phyloP scores from a whole-genome alignment of 2,888 invertebrate genomes.

The Heterodera filipjevi region DNA sequence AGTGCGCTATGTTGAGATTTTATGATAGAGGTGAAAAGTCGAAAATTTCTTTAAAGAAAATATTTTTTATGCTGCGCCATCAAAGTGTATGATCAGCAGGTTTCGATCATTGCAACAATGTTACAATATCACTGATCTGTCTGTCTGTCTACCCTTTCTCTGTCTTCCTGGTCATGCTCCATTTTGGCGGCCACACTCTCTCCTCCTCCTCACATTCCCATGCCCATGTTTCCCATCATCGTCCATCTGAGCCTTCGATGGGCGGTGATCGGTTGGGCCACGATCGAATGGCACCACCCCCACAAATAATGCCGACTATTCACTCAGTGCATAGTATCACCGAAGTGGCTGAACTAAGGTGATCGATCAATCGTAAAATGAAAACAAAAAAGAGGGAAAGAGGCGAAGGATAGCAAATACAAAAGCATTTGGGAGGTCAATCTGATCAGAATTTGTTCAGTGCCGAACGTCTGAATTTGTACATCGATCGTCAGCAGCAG shows the following conservation, averaged over 20 bases:
- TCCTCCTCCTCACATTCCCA: constrained; percentile 23
- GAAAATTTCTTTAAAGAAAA: too few species aligned
- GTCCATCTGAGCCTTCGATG: constrained; percentile 23
- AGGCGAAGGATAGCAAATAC: constrained; percentile 13
- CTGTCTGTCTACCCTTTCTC: neutral
- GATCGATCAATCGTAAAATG: neutral
- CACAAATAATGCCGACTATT: neutral
- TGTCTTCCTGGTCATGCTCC: constrained; percentile 23
- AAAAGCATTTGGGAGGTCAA: constrained; percentile 20
- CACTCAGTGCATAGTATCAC: constrained; percentile 14
- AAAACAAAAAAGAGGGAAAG: neutral
- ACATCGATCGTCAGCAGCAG: constrained; percentile 52
- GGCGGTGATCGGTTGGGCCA: constrained; percentile 1
- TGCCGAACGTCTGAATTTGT: constrained; percentile 65
- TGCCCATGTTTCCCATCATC: constrained; percentile 9
- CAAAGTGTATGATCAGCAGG: too few species aligned
- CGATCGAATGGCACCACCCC: constrained; percentile 6
- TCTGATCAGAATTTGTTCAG: constrained; percentile 48
- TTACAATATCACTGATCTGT: neutral
- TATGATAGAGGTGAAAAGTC: too few species aligned
- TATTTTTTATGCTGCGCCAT: too few species aligned
- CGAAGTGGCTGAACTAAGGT: constrained; percentile 13
- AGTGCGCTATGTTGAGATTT: too few species aligned
- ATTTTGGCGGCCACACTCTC: constrained; percentile 16
- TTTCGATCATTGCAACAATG: neutral